Evolutionary conservation across 2,113 vertebrate species (phyloP), one percentile per base, ranked within the genome.

Genomic region (Hippocampus zosterae): DNA sequence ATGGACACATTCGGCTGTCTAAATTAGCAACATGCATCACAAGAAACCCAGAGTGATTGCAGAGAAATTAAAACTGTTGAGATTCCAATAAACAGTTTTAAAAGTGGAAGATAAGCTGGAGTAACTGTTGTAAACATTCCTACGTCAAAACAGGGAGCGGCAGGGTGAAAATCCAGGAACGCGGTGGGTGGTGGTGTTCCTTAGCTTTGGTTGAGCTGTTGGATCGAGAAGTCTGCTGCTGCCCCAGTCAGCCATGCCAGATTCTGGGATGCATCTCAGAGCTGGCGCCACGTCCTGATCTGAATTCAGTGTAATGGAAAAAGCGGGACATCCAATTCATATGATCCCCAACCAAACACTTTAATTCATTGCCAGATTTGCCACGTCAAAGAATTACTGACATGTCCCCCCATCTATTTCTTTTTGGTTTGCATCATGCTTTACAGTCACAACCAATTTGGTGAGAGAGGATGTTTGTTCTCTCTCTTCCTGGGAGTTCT

Each of bases 381-480:
- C 69, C 78, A 85, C 78, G 81, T 81, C 79, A 86, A 84, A 85
- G 67, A 78, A 74, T 74, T 75, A 72, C 67, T 71, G 69, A 55
- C 44, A 33, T 73, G 62, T 52, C 3, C 5, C 33, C 40, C 8
- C 23, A 23, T 57, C 29, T 15, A 27, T 29, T 67, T 76, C 63
- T 73, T 63, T 15, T 75, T 16, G n/a, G 6, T 44, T 46, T 46
- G 63, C 66, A 74, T 46, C 68, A 44, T 55, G 57, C 40, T 50
- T 71, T 59, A 71, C 76, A 69, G 68, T 76, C 75, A 41, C 69
- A 77, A 75, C 81, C 73, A 74, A 69, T 71, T 75, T 68, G 70
- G 68, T 61, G 77, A 71, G 1, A 46, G 63, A 46, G 63, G 23
- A 44, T 44, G 41, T 27, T 46, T 18, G 41, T 44, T 65, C 13